These are phyloP conservation scores for Paralichthys olivaceus DNA, from an alignment of 2,113 vertebrate genomes.

Conservation along the genomic window DNA sequence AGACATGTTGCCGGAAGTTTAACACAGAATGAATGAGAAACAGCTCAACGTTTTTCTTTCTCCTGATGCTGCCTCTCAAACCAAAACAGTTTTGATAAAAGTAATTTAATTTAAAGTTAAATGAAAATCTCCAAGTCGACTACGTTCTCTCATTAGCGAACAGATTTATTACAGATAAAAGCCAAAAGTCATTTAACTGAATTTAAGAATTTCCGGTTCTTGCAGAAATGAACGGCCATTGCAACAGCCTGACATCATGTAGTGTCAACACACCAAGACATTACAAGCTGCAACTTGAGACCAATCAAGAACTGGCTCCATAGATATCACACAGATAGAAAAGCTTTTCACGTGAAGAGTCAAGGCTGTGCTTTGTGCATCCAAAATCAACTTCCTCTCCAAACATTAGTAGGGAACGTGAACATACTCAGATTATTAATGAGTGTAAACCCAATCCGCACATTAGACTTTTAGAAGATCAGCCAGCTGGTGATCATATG, in stretches of 20 bases:
- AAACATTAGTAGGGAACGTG: not conserved
- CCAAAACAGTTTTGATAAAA: not conserved
- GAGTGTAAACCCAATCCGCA: not conserved
- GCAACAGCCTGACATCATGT: no score
- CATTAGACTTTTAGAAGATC: not conserved
- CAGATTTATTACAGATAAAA: not conserved
- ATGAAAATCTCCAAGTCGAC: no score
- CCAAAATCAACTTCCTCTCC: not conserved
- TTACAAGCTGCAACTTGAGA: no score
- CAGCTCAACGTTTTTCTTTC: not conserved
- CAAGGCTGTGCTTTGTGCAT: not conserved
- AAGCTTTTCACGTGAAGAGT: no score
- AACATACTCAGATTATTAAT: not conserved
- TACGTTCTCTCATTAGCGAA: not conserved
- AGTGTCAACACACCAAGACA: no score
- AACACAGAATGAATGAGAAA: slow-evolving; percentile 46
- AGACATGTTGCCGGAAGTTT: slow-evolving; percentile 73
- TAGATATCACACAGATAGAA: no score
- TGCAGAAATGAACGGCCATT: no score
- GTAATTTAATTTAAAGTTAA: no score
- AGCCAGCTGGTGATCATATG: not conserved
- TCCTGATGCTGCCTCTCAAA: not conserved
- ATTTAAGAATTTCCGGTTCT: not conserved
- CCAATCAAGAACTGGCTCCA: no score
- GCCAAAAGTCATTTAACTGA: not conserved